Percentiles rank a stretch among this genome's conserved stretches.
phyloP scores from a whole-genome alignment of 2,797 vertebrate species.

The Melanotaenia trifasciata region DNA sequence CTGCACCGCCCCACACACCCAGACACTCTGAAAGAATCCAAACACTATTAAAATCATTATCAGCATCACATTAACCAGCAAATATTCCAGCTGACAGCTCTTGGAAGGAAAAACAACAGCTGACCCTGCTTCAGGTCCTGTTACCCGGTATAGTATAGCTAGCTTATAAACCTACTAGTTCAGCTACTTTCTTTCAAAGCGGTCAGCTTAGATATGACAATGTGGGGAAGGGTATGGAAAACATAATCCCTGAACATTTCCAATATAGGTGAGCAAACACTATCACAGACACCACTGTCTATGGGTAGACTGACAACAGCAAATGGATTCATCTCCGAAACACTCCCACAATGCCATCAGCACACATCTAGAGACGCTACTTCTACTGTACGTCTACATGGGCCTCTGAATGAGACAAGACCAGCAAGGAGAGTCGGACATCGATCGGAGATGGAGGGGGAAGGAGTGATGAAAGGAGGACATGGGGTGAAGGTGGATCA shows the following conservation, averaged over 20 bases:
- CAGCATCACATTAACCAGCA: slow-evolving; percentile 14
- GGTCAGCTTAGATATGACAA: slow-evolving; percentile 40
- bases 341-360: slow-evolving; percentile 24
- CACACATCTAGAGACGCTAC: slow-evolving; percentile 47
- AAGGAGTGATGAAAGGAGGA: slow-evolving; percentile 43
- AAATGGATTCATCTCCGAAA: slow-evolving; percentile 46
- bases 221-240: slow-evolving; percentile 15
- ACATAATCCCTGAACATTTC: slow-evolving; percentile 76
- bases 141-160: slow-evolving; percentile 45
- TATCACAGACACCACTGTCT: slow-evolving; percentile 61
- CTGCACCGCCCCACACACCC: background rate
- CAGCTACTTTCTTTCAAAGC: slow-evolving; percentile 31
- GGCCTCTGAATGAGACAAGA: slow-evolving; percentile 41
- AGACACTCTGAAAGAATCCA: slow-evolving; percentile 6
- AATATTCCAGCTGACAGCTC: slow-evolving; percentile 14
- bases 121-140: slow-evolving; percentile 45
- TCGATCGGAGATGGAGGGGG: slow-evolving; percentile 48
- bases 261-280: slow-evolving; percentile 61
- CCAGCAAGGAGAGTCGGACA: slow-evolving; percentile 52
- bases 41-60: slow-evolving; percentile 23
- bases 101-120: slow-evolving; percentile 4
- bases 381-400: slow-evolving; percentile 55
- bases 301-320: slow-evolving; percentile 50
- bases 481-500: slow-evolving; percentile 70
- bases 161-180: slow-evolving; percentile 46